Percentiles rank a stretch among this genome's conserved stretches.
Conservation (phyloP, 2,888 invertebrate species). For the Zaprionus bogoriensis region DNA sequence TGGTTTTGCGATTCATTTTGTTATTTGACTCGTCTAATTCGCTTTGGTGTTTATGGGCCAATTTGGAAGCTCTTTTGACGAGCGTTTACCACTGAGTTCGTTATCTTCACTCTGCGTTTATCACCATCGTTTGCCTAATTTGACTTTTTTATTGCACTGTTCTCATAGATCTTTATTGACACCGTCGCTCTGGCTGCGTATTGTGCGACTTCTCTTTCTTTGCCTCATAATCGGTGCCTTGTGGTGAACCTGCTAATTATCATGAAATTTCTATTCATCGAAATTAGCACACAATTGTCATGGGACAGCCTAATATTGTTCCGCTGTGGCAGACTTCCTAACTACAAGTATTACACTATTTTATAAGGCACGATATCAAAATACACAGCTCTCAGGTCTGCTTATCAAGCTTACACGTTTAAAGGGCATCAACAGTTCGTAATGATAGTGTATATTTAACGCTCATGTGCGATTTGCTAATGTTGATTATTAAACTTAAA, state of each 20-base stretch:
- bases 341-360: not conserved
- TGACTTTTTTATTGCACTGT: constrained; percentile 21
- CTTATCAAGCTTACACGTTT: not conserved
- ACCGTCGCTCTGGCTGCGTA: constrained; percentile 14
- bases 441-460: not conserved
- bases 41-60: constrained; percentile 47
- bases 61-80: constrained; percentile 47
- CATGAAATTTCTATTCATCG: constrained; percentile 20
- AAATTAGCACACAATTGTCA: constrained; percentile 19
- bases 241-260: constrained; percentile 45
- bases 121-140: constrained; percentile 39
- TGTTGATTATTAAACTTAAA: constrained; percentile 53
- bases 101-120: constrained; percentile 18
- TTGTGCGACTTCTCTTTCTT: constrained; percentile 16
- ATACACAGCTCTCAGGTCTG: no score
- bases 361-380: not conserved
- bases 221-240: constrained; percentile 16
- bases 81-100: constrained; percentile 27
- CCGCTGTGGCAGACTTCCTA: not conserved
- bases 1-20: not conserved
- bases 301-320: no score
- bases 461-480: constrained; percentile 38
- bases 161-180: constrained; percentile 12
- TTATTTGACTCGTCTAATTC: constrained; percentile 28
- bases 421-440: constrained; percentile 22